Conservation (phyloP, 2,797 vertebrate species). For the Adrianichthys oophorus region DNA sequence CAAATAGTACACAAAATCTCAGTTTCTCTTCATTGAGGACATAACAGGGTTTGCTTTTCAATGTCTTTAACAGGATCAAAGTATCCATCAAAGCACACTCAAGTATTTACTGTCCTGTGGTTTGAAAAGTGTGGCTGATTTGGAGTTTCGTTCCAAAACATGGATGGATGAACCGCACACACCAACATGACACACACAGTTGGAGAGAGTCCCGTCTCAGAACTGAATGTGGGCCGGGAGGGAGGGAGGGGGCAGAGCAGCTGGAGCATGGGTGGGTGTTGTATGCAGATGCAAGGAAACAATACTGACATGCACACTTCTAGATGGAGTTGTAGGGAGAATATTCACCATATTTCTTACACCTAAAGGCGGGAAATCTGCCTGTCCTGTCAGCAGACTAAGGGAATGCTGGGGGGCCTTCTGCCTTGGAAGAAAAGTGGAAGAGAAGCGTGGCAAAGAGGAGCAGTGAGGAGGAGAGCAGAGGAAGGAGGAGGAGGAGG, state of each 20-base stretch:
- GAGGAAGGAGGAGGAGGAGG: constrained; percentile 19
- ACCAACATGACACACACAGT: too few relatives aligned
- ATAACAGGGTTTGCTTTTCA: too few relatives aligned
- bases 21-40: too few relatives aligned
- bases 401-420: constrained; percentile 81
- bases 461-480: constrained; percentile 46
- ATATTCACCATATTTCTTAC: constrained; percentile 88
- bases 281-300: constrained; percentile 80
- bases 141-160: too few relatives aligned
- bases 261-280: constrained; percentile 64
- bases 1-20: too few relatives aligned
- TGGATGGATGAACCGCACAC: too few relatives aligned
- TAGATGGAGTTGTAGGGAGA: constrained; percentile 76
- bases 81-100: too few relatives aligned
- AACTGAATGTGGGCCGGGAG: constrained; percentile 44
- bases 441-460: constrained; percentile 82
- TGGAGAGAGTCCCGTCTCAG: constrained; percentile 24
- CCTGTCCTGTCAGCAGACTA: constrained; percentile 83
- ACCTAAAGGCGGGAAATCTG: constrained; percentile 83
- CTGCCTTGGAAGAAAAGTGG: constrained; percentile 84
- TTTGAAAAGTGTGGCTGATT: too few relatives aligned
- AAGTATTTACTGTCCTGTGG: too few relatives aligned
- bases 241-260: constrained; percentile 22
- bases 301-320: constrained; percentile 85
- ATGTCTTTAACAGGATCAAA: too few relatives aligned